Evolutionary conservation across 2,797 vertebrate species (phyloP), one percentile per base, ranked within the genome.

Genomic region (Labroides dimidiatus): DNA sequence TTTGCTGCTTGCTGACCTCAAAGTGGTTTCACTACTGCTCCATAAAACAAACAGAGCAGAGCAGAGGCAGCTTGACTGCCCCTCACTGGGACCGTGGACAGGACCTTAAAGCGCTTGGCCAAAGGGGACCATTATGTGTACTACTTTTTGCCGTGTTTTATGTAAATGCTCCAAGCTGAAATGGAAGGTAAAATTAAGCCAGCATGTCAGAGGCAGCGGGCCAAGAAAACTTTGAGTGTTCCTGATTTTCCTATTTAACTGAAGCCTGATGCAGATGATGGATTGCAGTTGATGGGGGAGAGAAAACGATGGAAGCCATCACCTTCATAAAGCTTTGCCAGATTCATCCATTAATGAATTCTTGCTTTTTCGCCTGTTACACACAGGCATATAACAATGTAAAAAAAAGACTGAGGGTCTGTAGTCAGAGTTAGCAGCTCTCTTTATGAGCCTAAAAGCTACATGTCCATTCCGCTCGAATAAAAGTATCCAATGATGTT

Each of bases 1-100:
- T 78, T 72, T 75, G 78, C 84, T 76, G 78, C 82, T 79, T 72
- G 64, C 74, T 89, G 92, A 91, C 86, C 84, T 80, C 74, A 61
- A 81, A 82, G 80, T 83, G 81, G 67, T 86, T 82, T 91, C 82
- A 81, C 82, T 81, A 60, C 81, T 92, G 91, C 88, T 93, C 90
- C 80, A 93, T 88, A 92, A 93, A 94, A 88, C 91, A 92, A 92
- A 90, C 90, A 91, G 92, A 93, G 93, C 93, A 90, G 87, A 92
- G 88, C 89, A 80, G 83, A 88, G 88, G 87, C 82, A 90, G 89
- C 87, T 84, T 91, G 91, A 83, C 86, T 68, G 71, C 84, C 90
- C 84, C 89, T 86, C 87, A 76, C 84, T 87, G 84, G 81, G 88
- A 92, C 87, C 84, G 87, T 80, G 87, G 87, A 89, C 86, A 86